phyloP scores from a whole-genome alignment of 2,797 vertebrate species.

The Anabacerthia variegaticeps region DNA sequence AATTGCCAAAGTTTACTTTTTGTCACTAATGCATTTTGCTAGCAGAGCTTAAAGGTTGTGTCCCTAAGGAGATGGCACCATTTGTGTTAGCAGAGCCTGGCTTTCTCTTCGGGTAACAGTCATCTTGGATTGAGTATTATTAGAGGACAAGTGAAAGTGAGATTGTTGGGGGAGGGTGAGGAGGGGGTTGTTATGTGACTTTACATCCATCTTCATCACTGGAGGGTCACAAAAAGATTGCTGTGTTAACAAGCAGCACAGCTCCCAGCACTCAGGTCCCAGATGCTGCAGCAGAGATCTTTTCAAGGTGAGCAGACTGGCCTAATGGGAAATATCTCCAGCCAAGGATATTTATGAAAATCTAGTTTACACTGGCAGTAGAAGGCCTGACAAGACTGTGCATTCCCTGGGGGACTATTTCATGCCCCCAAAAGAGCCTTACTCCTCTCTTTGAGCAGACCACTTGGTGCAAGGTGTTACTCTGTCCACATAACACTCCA shows the following conservation, averaged over 20 bases:
- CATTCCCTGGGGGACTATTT: not conserved
- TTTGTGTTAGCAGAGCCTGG: conserved; percentile 30
- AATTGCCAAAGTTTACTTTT: conserved; percentile 49
- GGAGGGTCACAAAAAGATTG: not conserved
- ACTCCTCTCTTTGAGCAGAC: not conserved
- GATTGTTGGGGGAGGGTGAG: not conserved
- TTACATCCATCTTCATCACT: conserved; percentile 53
- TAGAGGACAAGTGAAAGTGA: conserved; percentile 53
- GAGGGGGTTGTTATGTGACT: not conserved
- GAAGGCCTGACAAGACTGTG: conserved; percentile 7
- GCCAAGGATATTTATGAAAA: conserved; percentile 29
- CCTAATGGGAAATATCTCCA: not conserved
- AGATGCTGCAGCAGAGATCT: not conserved
- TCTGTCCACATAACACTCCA: not conserved
- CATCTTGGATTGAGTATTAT: not conserved
- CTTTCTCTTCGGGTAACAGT: conserved; percentile 13
- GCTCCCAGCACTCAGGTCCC: not conserved
- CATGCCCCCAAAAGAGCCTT: not conserved
- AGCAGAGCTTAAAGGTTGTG: conserved; percentile 42
- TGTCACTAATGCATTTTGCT: conserved; percentile 58
- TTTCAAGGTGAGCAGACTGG: conserved; percentile 54
- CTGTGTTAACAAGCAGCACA: conserved; percentile 26
- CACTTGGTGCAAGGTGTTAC: not conserved
- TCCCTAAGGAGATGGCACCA: not conserved
- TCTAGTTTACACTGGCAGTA: not conserved